These are phyloP conservation scores for Chouioia cunea DNA, from an alignment of 2,888 invertebrate species.

Conservation along the genomic window DNA sequence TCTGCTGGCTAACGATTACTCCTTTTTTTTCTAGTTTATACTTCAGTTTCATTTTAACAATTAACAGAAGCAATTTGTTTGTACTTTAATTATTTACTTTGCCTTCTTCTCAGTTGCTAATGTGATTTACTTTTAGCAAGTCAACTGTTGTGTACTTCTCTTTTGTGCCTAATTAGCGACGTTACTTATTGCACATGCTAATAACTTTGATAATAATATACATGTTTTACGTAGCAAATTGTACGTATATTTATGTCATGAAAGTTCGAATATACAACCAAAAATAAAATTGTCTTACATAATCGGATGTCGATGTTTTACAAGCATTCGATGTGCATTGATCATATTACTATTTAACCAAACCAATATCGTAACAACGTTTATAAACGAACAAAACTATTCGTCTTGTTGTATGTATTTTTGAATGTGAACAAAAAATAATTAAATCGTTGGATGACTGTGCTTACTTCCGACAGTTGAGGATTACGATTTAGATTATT, in stretches of 20 bases:
- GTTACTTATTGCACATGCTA: constrained; percentile 39
- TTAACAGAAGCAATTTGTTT: constrained; percentile 22
- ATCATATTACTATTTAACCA: constrained; percentile 13
- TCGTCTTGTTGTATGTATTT: too few relatives aligned
- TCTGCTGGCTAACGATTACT: constrained; percentile 20
- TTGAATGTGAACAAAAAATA: neutral
- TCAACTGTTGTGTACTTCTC: constrained; percentile 24
- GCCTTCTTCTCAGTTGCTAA: constrained; percentile 16
- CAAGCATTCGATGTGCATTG: constrained; percentile 9
- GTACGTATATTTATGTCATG: constrained; percentile 4
- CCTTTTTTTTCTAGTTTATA: constrained; percentile 27
- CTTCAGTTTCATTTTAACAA: neutral
- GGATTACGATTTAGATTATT: constrained; percentile 1
- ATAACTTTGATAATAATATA: constrained; percentile 18
- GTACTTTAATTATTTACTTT: constrained; percentile 23
- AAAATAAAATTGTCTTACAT: neutral
- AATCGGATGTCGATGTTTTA: constrained; percentile 25
- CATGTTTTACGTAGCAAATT: constrained; percentile 7
- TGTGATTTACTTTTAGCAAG: constrained; percentile 40
- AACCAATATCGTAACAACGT: constrained; percentile 5
- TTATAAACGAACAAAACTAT: neutral
- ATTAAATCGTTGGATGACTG: neutral
- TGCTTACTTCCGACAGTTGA: constrained; percentile 23
- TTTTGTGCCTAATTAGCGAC: constrained; percentile 24
- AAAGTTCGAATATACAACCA: constrained; percentile 8